Evolutionary conservation across 1,140 invertebrate species (phyloP).

Genomic region (Eueides isabella): DNA sequence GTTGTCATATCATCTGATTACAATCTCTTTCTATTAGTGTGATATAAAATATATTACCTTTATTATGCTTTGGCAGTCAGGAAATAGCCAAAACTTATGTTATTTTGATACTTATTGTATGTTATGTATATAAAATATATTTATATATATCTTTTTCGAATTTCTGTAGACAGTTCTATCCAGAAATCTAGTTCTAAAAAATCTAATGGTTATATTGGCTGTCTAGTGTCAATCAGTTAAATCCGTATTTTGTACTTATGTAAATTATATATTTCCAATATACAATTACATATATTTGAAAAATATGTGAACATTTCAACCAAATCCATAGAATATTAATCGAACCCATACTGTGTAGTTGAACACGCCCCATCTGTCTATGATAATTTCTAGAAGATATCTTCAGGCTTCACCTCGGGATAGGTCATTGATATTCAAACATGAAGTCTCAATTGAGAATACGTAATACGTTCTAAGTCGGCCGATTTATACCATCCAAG

Average conservation of each 20-base stretch:
- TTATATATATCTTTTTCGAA: no score
- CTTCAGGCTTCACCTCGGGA: background rate
- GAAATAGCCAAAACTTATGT: background rate
- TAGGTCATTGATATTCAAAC: slow-evolving; percentile 33
- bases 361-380: background rate
- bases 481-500: slow-evolving; percentile 7
- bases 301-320: background rate
- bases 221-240: no score
- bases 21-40: background rate
- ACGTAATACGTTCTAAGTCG: slow-evolving; percentile 19
- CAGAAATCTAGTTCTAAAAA: no score
- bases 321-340: background rate
- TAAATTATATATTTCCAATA: no score
- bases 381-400: background rate
- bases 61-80: background rate
- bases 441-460: slow-evolving; percentile 22
- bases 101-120: no score
- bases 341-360: background rate
- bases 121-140: no score
- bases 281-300: background rate
- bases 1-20: background rate
- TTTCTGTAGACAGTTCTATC: no score
- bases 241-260: no score
- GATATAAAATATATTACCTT: background rate
- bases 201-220: no score